Conservation (phyloP, 53 echinoderm and acorn worm genomes). For the Henricia sp. region DNA sequence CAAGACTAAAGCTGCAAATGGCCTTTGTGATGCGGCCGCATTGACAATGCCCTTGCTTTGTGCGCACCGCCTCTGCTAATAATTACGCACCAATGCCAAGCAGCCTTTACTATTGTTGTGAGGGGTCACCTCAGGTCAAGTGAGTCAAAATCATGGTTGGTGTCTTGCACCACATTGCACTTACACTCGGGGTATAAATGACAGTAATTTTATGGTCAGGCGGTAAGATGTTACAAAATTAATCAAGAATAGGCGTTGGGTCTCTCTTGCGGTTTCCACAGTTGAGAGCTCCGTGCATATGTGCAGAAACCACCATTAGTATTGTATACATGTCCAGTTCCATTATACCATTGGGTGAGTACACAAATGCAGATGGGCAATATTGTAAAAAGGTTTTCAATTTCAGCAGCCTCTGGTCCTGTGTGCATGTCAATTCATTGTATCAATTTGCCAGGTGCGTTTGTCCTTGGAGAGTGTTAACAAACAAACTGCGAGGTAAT, state of each 20-base stretch:
- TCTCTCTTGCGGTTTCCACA: too few species aligned
- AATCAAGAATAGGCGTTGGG: too few species aligned
- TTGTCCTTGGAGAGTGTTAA: constrained; percentile 20
- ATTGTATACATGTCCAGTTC: too few species aligned
- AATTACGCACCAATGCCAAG: background rate
- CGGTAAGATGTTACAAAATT: constrained; percentile 5
- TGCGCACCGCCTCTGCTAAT: background rate
- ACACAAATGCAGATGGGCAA: too few species aligned
- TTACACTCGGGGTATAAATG: constrained; percentile 2
- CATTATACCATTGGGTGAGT: too few species aligned
- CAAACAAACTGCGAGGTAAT: too few species aligned
- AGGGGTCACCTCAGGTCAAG: constrained; percentile 32
- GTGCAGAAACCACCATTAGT: too few species aligned
- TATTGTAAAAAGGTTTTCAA: too few species aligned
- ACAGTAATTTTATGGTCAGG: constrained; percentile 36
- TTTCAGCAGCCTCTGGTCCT: too few species aligned
- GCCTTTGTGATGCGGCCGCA: background rate
- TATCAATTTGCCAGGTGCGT: background rate
- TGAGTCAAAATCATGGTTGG: background rate
- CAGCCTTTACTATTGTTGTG: constrained; percentile 17
- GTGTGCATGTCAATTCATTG: too few species aligned
- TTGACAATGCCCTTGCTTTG: background rate
- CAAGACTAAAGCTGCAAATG: background rate
- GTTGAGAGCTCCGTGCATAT: too few species aligned
- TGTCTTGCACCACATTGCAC: background rate